Evolutionary conservation across 2,888 invertebrate species (phyloP), one percentile per base, ranked within the genome.

Genomic region (Nemotelus nigrinus): DNA sequence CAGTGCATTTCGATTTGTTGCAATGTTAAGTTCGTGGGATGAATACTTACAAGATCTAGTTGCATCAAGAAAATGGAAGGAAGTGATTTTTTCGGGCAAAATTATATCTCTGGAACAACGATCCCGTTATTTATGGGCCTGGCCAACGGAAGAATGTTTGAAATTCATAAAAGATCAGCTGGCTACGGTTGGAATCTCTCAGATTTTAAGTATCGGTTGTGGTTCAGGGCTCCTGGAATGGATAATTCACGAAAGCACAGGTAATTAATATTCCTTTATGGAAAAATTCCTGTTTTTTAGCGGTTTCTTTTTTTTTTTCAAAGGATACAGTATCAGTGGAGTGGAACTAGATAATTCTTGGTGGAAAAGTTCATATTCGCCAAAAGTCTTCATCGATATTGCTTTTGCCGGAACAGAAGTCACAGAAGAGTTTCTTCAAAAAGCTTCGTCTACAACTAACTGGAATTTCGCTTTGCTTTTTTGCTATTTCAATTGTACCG

Each of bases 211-310:
- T 81, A 86, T 95, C 53, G 95, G 95, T 1, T 95, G 95, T 84
- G 95, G 95, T 10, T 92, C 92, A 80, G 95, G 95, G 0, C 87
- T 95, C n/a, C 87, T 95, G 48, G 95, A 95, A 85, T 95, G 95
- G 94, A 90, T 95, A 81, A 87, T 95, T 67, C 87, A 87, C 63
- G 87, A 90, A 85, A 90, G 90, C 82, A 90, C 91, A 82, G 91
- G 94, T 93, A 86, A 80, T 86, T 48, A 44, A 25, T 25, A 25
- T 25, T 25, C 25, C 25, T 25, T 25, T 25, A 25, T 25, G 25
- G 25, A 1, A 25, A 25, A 25, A 25, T 25, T 25, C 43, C 41
- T n/a, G 41, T 43, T 3, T 25, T 43, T 55, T 65, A 6, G 43
- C 10, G 47, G 3, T 47, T 57, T 2, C 50, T 39, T 70, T 43